Conservation (phyloP, 1,140 invertebrate genomes). For the Drosophila watanabei region DNA sequence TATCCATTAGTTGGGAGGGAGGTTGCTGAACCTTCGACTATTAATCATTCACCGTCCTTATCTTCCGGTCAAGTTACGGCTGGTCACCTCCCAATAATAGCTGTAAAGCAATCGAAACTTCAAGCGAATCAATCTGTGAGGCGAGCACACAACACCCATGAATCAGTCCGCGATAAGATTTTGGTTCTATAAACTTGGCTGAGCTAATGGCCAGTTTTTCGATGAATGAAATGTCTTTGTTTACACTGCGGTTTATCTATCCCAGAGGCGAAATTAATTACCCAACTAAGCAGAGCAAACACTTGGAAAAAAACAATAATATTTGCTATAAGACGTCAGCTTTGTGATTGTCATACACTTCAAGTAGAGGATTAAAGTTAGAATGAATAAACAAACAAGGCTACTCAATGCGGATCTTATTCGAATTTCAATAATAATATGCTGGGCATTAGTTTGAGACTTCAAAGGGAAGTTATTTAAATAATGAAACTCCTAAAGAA, state of each 20-base stretch:
- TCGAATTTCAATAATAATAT: no score
- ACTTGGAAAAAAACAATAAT: background rate
- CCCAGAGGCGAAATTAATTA: conserved; percentile 33
- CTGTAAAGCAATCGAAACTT: conserved; percentile 19
- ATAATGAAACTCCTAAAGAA: no score
- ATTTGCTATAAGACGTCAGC: conserved; percentile 6
- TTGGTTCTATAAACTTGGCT: conserved; percentile 33
- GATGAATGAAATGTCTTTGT: conserved; percentile 49
- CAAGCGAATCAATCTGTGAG: conserved; percentile 18
- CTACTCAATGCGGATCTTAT: background rate
- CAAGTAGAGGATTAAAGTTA: background rate
- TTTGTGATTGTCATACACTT: background rate
- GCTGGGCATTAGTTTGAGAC: background rate
- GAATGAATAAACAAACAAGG: background rate
- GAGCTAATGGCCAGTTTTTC: conserved; percentile 25
- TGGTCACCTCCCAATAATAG: conserved; percentile 49
- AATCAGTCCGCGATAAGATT: conserved; percentile 39
- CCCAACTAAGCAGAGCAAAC: background rate
- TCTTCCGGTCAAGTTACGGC: conserved; percentile 9
- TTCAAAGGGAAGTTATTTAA: background rate
- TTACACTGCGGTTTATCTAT: conserved; percentile 30
- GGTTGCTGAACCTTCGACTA: conserved; percentile 25
- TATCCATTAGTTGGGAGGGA: background rate
- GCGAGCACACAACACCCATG: background rate
- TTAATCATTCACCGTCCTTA: conserved; percentile 29